A percentile compares a stretch with the other conserved stretches of the same genome.
These are phyloP conservation scores for Myrmophylax atrothorax DNA, from an alignment of 2,113 vertebrate genomes.

Conservation along the genomic window DNA sequence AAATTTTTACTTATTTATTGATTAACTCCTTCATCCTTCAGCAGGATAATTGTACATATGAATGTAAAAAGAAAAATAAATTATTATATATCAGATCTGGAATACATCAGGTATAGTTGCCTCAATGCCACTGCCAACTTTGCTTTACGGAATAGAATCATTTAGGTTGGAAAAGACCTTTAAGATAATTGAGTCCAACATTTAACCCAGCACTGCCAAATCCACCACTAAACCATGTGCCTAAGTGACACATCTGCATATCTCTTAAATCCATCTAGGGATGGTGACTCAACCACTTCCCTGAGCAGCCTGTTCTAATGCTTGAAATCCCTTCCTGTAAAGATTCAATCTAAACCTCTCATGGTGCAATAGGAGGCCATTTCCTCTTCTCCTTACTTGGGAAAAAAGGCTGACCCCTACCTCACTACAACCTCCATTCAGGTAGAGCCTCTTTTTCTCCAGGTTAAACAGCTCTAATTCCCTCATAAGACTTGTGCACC, in stretches of 20 bases:
- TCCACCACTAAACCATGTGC: background rate
- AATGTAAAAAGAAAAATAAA: background rate
- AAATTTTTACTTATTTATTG: background rate
- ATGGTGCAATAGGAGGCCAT: background rate
- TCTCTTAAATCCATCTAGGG: background rate
- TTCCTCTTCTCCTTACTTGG: background rate
- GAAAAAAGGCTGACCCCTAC: background rate
- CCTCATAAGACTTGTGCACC: background rate
- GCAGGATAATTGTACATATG: background rate
- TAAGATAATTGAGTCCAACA: background rate
- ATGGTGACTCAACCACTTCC: background rate
- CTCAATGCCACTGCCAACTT: background rate
- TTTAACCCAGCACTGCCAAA: background rate
- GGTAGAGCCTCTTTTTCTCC: background rate
- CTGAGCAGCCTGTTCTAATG: background rate
- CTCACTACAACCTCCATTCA: background rate
- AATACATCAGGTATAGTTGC: background rate
- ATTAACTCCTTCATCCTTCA: background rate
- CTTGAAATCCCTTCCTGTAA: background rate
- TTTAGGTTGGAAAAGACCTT: background rate
- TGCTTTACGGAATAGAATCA: background rate
- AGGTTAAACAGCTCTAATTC: background rate
- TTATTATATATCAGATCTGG: background rate
- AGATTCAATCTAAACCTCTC: background rate
- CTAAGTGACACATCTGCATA: background rate